Evolutionary conservation across 1,140 invertebrate species (phyloP).

Genomic region (Drosophila parvula): DNA sequence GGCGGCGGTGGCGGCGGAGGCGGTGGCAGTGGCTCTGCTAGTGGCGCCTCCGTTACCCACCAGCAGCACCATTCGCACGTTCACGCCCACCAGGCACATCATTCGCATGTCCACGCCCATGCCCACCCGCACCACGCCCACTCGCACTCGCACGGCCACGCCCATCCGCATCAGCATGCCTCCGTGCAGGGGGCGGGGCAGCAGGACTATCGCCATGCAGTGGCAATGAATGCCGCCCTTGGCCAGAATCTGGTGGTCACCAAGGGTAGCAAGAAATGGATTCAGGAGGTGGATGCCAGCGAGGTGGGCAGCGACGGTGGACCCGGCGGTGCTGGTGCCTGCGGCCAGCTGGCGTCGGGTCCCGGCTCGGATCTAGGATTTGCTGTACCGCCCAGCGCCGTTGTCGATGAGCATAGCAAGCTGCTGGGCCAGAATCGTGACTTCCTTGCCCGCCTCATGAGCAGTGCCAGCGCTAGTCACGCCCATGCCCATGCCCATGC

Average conservation of each 20-base stretch:
- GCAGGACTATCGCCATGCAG: constrained; percentile 70
- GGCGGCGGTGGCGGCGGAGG: constrained; percentile 62
- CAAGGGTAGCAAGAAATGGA: constrained; percentile 84
- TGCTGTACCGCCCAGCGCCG: constrained; percentile 68
- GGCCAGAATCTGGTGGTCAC: constrained; percentile 83
- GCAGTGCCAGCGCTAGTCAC: constrained; percentile 70
- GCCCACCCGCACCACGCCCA: constrained; percentile 37
- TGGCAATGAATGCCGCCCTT: constrained; percentile 68
- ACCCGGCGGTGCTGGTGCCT: not conserved
- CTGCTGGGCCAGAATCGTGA: constrained; percentile 79
- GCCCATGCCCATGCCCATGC: constrained; percentile 50
- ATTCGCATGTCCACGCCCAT: constrained; percentile 48
- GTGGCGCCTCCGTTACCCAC: constrained; percentile 24
- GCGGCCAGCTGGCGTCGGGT: constrained; percentile 39
- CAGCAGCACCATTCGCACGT: constrained; percentile 62
- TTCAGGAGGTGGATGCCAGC: constrained; percentile 55
- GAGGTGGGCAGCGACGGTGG: constrained; percentile 57
- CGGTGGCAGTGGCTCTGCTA: constrained; percentile 28
- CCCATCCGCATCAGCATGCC: constrained; percentile 53
- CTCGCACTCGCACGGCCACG: constrained; percentile 28
- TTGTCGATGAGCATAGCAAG: constrained; percentile 78
- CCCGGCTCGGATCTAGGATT: constrained; percentile 67
- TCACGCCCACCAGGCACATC: constrained; percentile 60
- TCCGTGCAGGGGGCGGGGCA: constrained; percentile 40
- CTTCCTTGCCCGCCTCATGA: constrained; percentile 79